Percentiles rank a stretch among this genome's conserved stretches.
Evolutionary conservation across 2,797 vertebrate species (phyloP).

Genomic region (Gobionotothen gibberifrons): DNA sequence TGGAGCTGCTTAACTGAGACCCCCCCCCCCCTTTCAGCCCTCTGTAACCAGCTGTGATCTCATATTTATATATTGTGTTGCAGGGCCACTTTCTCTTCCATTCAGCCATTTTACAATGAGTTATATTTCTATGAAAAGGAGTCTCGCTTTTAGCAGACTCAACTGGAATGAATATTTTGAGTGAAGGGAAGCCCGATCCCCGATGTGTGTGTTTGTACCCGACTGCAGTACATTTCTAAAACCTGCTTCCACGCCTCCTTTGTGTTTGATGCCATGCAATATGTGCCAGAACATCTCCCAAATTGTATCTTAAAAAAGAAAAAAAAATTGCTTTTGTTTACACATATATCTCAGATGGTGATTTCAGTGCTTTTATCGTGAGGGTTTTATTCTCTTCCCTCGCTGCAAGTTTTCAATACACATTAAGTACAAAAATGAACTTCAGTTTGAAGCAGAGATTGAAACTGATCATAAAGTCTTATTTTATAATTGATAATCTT

Average conservation of each 20-base stretch:
- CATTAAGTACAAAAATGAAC: slow-evolving; percentile 50
- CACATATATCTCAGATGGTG: slow-evolving; percentile 84
- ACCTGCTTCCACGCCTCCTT: slow-evolving; percentile 83
- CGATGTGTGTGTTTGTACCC: slow-evolving; percentile 65
- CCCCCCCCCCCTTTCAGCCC: neutral
- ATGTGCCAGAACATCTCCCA: slow-evolving; percentile 80
- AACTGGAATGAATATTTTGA: slow-evolving; percentile 28
- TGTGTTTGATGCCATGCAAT: slow-evolving; percentile 79
- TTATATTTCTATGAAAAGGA: slow-evolving; percentile 29
- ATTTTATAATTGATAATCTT: slow-evolving; percentile 49
- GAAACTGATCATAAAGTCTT: slow-evolving; percentile 57
- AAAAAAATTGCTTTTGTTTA: slow-evolving; percentile 80
- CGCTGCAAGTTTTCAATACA: no score
- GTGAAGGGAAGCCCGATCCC: slow-evolving; percentile 30
- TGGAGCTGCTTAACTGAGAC: slow-evolving; percentile 95
- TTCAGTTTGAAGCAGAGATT: slow-evolving; percentile 57
- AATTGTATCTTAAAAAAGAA: slow-evolving; percentile 69
- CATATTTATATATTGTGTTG: slow-evolving; percentile 70
- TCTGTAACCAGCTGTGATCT: slow-evolving; percentile 51
- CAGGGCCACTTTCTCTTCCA: slow-evolving; percentile 45
- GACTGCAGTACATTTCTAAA: slow-evolving; percentile 83
- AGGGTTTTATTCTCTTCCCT: slow-evolving; percentile 51
- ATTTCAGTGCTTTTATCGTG: slow-evolving; percentile 58
- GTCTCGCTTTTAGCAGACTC: slow-evolving; percentile 19
- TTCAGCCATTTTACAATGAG: slow-evolving; percentile 39